Conservation (phyloP, 2,888 invertebrate genomes). For the Coelopa pilipes region DNA sequence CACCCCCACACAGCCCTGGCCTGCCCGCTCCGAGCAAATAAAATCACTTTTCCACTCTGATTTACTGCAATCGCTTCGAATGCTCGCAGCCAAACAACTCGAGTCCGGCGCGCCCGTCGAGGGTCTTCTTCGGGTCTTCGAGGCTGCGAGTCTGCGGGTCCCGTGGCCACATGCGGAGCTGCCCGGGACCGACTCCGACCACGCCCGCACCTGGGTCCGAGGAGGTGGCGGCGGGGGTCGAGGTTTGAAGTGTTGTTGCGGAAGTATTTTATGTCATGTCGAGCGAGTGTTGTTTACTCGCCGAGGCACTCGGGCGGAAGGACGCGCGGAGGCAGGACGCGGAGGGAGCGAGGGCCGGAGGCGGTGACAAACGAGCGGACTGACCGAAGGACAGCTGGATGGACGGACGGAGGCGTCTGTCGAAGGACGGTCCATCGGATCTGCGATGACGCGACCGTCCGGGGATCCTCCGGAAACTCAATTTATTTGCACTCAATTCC, state of each 20-base stretch:
- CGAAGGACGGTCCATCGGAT: neutral
- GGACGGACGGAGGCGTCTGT: neutral
- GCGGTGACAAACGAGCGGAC: neutral
- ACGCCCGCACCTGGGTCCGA: neutral
- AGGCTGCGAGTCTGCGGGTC: too few relatives aligned
- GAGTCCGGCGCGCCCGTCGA: neutral
- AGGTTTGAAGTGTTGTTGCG: constrained; percentile 3
- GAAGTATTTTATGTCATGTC: constrained; percentile 13
- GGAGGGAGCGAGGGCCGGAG: neutral
- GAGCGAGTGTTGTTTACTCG: neutral
- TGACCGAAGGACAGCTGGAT: neutral
- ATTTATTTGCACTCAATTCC: constrained; percentile 13
- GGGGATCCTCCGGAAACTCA: constrained; percentile 17
- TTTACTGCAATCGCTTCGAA: constrained; percentile 9
- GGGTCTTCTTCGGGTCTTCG: too few relatives aligned
- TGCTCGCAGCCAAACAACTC: neutral
- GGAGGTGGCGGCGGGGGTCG: neutral
- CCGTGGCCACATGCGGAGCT: neutral
- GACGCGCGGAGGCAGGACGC: neutral
- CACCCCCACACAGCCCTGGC: too few relatives aligned
- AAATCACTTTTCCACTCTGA: constrained; percentile 2
- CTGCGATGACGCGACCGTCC: neutral
- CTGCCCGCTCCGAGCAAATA: too few relatives aligned
- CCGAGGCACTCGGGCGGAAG: neutral
- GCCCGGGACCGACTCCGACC: neutral